A percentile compares a stretch with the other conserved stretches of the same genome.
Evolutionary conservation across 2,888 invertebrate species (phyloP).

Genomic region (Nysson spinosus): DNA sequence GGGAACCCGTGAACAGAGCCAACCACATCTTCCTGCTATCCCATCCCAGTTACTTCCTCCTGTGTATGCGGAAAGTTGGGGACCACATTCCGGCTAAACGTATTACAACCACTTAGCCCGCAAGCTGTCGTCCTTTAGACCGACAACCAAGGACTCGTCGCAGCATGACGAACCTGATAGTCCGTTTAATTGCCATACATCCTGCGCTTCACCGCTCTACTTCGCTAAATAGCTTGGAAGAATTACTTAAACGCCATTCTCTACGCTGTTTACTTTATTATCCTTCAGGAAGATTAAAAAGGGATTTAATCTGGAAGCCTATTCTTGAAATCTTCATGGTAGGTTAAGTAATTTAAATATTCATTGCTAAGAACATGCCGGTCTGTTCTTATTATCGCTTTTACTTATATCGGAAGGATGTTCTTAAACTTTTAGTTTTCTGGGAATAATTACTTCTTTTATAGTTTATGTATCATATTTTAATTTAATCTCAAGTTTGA

Average conservation of each 20-base stretch:
- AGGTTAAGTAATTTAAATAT: too few relatives aligned
- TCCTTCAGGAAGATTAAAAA: too few relatives aligned
- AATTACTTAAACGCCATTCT: not conserved
- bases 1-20: slow-evolving; percentile 28
- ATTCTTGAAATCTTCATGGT: too few relatives aligned
- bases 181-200: slow-evolving; percentile 32
- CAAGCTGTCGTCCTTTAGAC: slow-evolving; percentile 64
- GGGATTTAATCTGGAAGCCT: not conserved
- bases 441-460: too few relatives aligned
- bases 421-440: too few relatives aligned
- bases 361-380: too few relatives aligned
- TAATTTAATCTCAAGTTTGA: too few relatives aligned
- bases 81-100: slow-evolving; percentile 69
- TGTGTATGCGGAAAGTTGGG: slow-evolving; percentile 61
- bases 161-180: slow-evolving; percentile 14
- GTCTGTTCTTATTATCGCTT: too few relatives aligned
- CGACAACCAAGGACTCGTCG: not conserved
- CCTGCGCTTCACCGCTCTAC: not conserved
- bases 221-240: not conserved
- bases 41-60: slow-evolving; percentile 3
- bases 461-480: too few relatives aligned
- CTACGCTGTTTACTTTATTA: not conserved
- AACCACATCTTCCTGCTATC: slow-evolving; percentile 21
- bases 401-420: too few relatives aligned
- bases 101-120: slow-evolving; percentile 72